Conservation (phyloP, 2,113 vertebrate genomes). For the Pelecanoides urinatrix region DNA sequence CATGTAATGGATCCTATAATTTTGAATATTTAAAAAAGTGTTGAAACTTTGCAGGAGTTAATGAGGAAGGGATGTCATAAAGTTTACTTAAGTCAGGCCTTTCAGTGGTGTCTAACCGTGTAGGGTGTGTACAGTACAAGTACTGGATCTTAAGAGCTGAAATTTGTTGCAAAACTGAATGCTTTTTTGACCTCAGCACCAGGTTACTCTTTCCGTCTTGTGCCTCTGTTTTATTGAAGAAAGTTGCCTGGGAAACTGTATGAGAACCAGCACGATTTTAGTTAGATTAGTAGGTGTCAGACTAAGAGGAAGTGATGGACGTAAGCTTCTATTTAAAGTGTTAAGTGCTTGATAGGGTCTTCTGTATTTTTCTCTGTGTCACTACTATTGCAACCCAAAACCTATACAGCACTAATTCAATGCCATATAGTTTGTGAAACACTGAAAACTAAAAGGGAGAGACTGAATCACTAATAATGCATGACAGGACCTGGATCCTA, state of each 20-base stretch:
- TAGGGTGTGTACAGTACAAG: not conserved
- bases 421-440: not conserved
- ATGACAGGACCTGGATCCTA: not conserved
- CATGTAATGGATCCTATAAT: not conserved
- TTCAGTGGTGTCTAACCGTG: not conserved
- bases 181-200: not conserved
- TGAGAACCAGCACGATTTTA: not conserved
- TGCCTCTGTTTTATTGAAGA: not conserved
- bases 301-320: not conserved
- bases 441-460: not conserved
- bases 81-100: not conserved
- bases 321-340: not conserved
- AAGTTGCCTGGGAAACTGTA: not conserved
- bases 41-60: not conserved
- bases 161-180: not conserved
- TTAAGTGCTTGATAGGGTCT: not conserved
- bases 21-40: not conserved
- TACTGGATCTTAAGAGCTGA: not conserved
- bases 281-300: not conserved
- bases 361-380: not conserved
- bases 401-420: not conserved
- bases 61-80: not conserved
- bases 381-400: not conserved
- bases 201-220: not conserved
- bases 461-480: not conserved